phyloP scores from a whole-genome alignment of 2,797 vertebrate species.

The Eidolon dupreanum region DNA sequence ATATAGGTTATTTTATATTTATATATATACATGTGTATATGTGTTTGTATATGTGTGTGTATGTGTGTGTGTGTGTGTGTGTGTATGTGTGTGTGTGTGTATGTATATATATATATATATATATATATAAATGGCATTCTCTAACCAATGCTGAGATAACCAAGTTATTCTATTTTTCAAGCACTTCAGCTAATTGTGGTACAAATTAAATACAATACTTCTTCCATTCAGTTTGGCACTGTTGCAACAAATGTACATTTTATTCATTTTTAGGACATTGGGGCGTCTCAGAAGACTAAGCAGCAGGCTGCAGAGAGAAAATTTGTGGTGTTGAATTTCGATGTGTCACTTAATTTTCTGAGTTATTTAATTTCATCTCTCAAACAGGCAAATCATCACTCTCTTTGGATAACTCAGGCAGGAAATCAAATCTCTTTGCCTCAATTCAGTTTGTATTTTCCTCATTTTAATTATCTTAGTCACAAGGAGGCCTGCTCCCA shows the following conservation, averaged over 20 bases:
- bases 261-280: not conserved
- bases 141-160: not conserved
- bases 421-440: conserved; percentile 57
- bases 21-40: not conserved
- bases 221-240: not conserved
- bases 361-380: conserved; percentile 52
- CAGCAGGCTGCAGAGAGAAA: not conserved
- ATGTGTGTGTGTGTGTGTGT: too few species aligned
- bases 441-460: conserved; percentile 47
- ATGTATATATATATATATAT: too few species aligned
- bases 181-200: not conserved
- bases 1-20: not conserved
- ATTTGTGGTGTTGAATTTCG: not conserved
- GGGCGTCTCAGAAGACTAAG: not conserved
- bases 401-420: conserved; percentile 19
- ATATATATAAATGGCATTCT: not conserved
- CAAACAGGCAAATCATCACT: conserved; percentile 34
- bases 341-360: conserved; percentile 39
- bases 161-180: not conserved
- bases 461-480: conserved; percentile 18
- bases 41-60: too few species aligned
- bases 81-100: too few species aligned
- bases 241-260: not conserved
- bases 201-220: not conserved
- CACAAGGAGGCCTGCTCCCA: not conserved